phyloP scores from a whole-genome alignment of 2,113 vertebrate species.

The Pimephales promelas region DNA sequence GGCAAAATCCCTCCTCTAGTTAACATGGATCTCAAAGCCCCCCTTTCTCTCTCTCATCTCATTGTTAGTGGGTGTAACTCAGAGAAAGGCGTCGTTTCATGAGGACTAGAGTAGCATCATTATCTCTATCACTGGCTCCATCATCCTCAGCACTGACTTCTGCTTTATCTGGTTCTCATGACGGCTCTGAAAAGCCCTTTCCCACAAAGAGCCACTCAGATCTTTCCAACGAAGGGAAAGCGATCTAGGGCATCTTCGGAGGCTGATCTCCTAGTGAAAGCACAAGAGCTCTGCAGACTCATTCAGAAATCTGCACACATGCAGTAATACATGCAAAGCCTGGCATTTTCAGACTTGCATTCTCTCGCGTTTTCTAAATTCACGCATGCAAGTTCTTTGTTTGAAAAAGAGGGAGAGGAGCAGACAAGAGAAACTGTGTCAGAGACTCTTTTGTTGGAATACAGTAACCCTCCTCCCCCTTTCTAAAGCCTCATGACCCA shows the following conservation, averaged over 20 bases:
- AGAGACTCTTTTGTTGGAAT: constrained; percentile 67
- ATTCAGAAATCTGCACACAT: constrained; percentile 25
- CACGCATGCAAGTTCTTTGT: constrained; percentile 40
- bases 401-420: constrained; percentile 26
- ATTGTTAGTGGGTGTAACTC: constrained; percentile 11
- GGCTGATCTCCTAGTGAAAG: constrained; percentile 9
- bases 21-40: constrained; percentile 20
- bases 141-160: constrained; percentile 22
- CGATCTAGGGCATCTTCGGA: constrained; percentile 12
- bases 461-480: constrained; percentile 55
- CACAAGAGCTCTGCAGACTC: constrained; percentile 32
- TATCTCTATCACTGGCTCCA: constrained; percentile 29
- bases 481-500: constrained; percentile 39
- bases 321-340: constrained; percentile 23
- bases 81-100: constrained; percentile 30
- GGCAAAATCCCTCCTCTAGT: constrained; percentile 30
- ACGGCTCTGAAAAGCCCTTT: constrained; percentile 23
- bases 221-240: constrained; percentile 10
- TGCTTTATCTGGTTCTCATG: constrained; percentile 32
- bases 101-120: constrained; percentile 11
- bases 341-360: constrained; percentile 9
- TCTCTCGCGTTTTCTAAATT: constrained; percentile 64
- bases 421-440: constrained; percentile 62
- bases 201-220: constrained; percentile 33
- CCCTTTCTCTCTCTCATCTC: background rate